Evolutionary conservation across 2,797 vertebrate species (phyloP).

Genomic region (Phrynocephalus guinanensis): DNA sequence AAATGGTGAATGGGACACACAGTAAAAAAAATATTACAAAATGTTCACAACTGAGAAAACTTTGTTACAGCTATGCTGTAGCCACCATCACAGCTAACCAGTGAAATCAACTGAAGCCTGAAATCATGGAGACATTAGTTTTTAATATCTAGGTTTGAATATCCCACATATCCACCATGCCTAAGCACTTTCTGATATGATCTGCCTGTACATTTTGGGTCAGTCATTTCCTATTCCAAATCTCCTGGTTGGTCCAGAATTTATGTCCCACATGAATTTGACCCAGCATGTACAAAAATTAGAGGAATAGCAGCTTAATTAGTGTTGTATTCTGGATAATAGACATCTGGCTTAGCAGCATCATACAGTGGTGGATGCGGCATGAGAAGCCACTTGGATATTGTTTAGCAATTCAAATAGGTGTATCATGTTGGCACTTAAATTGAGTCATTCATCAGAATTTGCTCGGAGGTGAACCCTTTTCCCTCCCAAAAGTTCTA

Average conservation of each 20-base stretch:
- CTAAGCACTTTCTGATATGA: slow-evolving; percentile 42
- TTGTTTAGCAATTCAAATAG: slow-evolving; percentile 71
- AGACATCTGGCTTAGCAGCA: slow-evolving; percentile 65
- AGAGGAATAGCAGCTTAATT: slow-evolving; percentile 46
- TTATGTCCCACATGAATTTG: slow-evolving; percentile 16
- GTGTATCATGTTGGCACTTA: slow-evolving; percentile 55
- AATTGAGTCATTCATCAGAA: slow-evolving; percentile 63
- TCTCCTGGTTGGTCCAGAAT: background rate
- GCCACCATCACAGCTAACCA: background rate
- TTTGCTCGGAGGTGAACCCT: slow-evolving; percentile 54
- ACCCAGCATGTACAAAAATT: slow-evolving; percentile 21
- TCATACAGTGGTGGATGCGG: slow-evolving; percentile 28
- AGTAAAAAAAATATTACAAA: background rate
- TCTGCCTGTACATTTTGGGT: background rate
- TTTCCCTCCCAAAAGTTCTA: slow-evolving; percentile 51
- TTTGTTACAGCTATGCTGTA: background rate
- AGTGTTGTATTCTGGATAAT: slow-evolving; percentile 40
- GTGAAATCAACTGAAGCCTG: slow-evolving; percentile 12
- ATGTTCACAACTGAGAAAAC: background rate
- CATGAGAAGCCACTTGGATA: slow-evolving; percentile 51
- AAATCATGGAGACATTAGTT: background rate
- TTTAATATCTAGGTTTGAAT: background rate
- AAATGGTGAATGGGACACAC: background rate
- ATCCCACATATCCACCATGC: slow-evolving; percentile 1
- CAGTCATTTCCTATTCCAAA: slow-evolving; percentile 12